phyloP scores from a whole-genome alignment of 2,113 vertebrate genomes.

The Agapornis roseicollis region DNA sequence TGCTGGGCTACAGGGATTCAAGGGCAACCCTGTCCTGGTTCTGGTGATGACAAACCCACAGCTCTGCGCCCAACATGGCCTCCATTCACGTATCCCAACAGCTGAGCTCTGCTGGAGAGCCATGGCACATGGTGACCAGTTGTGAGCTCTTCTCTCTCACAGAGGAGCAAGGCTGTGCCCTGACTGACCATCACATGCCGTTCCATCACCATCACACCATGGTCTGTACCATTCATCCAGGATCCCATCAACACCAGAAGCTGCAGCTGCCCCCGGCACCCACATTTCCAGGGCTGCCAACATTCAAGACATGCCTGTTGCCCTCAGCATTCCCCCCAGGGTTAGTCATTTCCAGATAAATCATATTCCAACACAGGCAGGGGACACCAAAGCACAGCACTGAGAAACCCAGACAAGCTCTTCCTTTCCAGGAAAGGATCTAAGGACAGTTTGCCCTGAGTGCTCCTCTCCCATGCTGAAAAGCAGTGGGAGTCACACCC shows the following conservation, averaged over 20 bases:
- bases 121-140: rapidly evolving
- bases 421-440: not conserved
- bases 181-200: not conserved
- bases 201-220: not conserved
- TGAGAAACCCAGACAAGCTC: not conserved
- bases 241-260: not conserved
- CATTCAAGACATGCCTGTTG: rapidly evolving
- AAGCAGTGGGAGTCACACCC: rapidly evolving
- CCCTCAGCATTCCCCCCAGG: not conserved
- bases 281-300: not conserved
- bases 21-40: not conserved
- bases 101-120: not conserved
- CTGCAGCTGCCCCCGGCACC: not conserved
- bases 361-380: not conserved
- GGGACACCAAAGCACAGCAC: not conserved
- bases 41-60: not conserved
- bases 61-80: rapidly evolving
- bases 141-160: not conserved
- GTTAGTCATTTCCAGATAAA: not conserved
- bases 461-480: not conserved
- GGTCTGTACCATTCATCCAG: rapidly evolving
- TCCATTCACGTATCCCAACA: rapidly evolving
- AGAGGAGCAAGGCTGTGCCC: not conserved
- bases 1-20: not conserved
- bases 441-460: rapidly evolving